Percentiles rank a stretch among this genome's conserved stretches.
phyloP scores from a whole-genome alignment of 2,113 vertebrate species.

The Prietella phreatophila region DNA sequence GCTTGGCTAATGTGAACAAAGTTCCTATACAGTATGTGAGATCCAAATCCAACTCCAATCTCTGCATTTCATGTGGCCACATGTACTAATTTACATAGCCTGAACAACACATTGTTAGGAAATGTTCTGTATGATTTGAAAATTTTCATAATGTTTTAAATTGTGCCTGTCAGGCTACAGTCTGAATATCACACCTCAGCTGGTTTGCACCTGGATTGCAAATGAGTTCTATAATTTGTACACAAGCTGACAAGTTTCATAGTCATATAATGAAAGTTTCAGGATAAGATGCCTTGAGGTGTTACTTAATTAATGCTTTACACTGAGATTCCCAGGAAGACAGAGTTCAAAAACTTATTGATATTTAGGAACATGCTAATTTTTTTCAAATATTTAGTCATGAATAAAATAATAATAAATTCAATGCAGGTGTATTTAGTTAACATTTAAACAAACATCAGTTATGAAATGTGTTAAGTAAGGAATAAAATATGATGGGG shows the following conservation, averaged over 20 bases:
- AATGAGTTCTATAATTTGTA: slow-evolving; percentile 7
- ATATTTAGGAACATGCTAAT: background rate
- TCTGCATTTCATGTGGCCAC: background rate
- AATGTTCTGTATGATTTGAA: background rate
- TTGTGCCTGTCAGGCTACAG: background rate
- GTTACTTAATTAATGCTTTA: slow-evolving; percentile 10
- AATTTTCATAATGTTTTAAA: slow-evolving; percentile 16
- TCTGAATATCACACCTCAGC: background rate
- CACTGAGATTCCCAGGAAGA: background rate
- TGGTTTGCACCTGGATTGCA: slow-evolving; percentile 6
- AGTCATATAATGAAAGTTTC: background rate
- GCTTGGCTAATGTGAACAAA: background rate
- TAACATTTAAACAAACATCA: background rate
- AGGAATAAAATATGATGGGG: background rate
- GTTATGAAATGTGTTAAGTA: background rate
- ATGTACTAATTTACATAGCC: background rate
- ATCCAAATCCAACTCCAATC: background rate
- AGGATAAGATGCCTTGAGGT: slow-evolving; percentile 6
- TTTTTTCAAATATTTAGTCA: background rate
- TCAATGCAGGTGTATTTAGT: background rate
- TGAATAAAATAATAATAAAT: too few species aligned
- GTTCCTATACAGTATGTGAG: background rate
- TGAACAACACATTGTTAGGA: background rate
- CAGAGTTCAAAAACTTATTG: background rate
- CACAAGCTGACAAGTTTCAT: background rate